These are phyloP conservation scores for Auanema freiburgensis DNA, from an alignment of 2,888 invertebrate species.

Conservation along the genomic window DNA sequence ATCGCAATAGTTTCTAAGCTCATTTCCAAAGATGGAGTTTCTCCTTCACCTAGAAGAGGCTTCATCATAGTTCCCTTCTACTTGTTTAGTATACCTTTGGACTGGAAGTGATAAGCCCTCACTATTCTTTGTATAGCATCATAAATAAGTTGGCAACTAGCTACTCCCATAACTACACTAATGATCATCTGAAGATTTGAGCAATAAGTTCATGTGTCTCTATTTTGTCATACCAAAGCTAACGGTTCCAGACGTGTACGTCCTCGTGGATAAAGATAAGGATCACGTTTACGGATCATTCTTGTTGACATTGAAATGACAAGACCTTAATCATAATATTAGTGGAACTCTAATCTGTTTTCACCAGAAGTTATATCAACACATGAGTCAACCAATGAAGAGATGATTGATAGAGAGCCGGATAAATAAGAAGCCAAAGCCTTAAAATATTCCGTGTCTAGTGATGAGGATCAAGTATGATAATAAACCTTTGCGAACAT, in stretches of 20 bases:
- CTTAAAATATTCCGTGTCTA: slow-evolving; percentile 9
- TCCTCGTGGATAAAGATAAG: slow-evolving; percentile 68
- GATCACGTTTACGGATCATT: slow-evolving; percentile 66
- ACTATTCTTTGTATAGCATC: slow-evolving; percentile 44
- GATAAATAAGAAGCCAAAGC: slow-evolving; percentile 66
- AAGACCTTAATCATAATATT: slow-evolving; percentile 17
- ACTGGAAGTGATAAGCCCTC: slow-evolving; percentile 12
- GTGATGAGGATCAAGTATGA: slow-evolving; percentile 58
- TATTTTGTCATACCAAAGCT: slow-evolving; percentile 60
- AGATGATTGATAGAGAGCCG: slow-evolving; percentile 68
- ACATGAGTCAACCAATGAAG: slow-evolving; percentile 67
- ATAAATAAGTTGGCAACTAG: slow-evolving; percentile 66
- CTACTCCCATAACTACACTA: slow-evolving; percentile 68
- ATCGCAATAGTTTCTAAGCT: slow-evolving; percentile 52
- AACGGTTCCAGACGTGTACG: slow-evolving; percentile 67
- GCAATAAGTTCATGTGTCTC: not conserved
- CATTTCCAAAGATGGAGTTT: slow-evolving; percentile 47
- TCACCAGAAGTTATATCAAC: slow-evolving; percentile 67
- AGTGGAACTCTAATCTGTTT: not conserved
- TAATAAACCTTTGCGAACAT: slow-evolving; percentile 65
- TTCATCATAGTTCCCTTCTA: slow-evolving; percentile 19
- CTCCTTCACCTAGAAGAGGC: slow-evolving; percentile 9
- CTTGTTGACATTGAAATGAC: slow-evolving; percentile 30
- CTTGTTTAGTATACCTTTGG: not conserved
- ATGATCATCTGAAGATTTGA: slow-evolving; percentile 59